Base-by-base conservation (phyloP, 2,797 vertebrate species). In the Macropodus opercularis region DNA sequence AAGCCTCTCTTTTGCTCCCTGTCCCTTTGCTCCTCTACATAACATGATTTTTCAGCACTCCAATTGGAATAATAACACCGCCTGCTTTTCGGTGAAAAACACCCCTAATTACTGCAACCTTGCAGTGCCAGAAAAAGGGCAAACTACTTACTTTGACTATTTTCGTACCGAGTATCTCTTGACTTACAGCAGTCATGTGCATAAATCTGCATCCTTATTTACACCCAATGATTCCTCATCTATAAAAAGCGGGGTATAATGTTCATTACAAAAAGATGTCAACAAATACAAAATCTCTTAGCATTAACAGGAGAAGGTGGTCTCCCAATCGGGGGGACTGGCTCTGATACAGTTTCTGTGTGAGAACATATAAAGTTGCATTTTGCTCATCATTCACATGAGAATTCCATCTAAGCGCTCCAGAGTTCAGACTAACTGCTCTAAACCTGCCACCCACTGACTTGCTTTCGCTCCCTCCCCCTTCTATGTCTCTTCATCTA, bases 101-200 rank as follows among this genome's bases (percentile, higher is more conserved):
- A 75, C 61, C 63, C 65, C 42, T 77, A 78, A 89, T 81, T 85
- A 82, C 54, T 1, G n/a, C 71, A 81, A 86, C 87, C 81, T 87
- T 84, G 80, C 53, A 38, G 44, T 5, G 17, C 3, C 4, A 68
- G 55, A 82, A 79, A 80, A 84, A 85, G 83, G 81, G 72, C 78
- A 80, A 72, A 73, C 18, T 72, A 82, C 79, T 83, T 76, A 43
- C 63, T 77, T 58, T 64, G 60, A 72, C 74, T 53, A 51, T 61
- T 73, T 75, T 54, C 12, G 1, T 18, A 54, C n/a, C 43, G 53
- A 85, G 60, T 15, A 62, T 66, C 71, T 69, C 71, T 84, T 72
- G 75, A 82, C 71, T 84, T 74, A 39, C 53, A 75, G 36, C 31
- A 32, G 50, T 48, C 48, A 53, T 24, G 17, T 43, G 55, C 35